Evolutionary conservation across 2,113 vertebrate genomes (phyloP).

Genomic region (Rafetus swinhoei): DNA sequence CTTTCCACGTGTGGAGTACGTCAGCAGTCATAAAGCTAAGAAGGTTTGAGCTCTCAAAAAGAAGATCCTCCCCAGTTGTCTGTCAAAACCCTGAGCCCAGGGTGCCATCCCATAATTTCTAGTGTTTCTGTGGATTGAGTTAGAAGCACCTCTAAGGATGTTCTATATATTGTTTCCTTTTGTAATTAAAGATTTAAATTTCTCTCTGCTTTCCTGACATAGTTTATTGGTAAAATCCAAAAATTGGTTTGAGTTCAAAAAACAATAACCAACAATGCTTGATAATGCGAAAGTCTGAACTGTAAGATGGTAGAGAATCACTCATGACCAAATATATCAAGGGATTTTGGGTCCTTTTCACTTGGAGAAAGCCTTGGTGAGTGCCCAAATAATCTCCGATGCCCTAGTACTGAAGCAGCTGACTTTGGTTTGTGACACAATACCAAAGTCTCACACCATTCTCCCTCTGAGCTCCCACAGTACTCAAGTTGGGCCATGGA

Average conservation of each 20-base stretch:
- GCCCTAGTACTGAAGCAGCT: background rate
- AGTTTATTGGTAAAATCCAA: background rate
- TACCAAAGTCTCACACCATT: background rate
- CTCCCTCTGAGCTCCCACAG: background rate
- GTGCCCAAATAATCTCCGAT: background rate
- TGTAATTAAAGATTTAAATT: background rate
- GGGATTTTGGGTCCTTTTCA: background rate
- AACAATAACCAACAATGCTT: background rate
- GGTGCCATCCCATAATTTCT: background rate
- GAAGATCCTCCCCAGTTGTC: no score
- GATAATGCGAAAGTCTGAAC: background rate
- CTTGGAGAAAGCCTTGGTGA: background rate
- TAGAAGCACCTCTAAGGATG: background rate
- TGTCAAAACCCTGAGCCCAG: background rate
- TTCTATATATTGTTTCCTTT: background rate
- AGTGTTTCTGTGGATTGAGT: background rate
- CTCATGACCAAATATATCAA: background rate
- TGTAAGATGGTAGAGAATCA: background rate
- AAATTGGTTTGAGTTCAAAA: background rate
- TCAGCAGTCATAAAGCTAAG: background rate
- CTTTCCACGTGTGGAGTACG: background rate
- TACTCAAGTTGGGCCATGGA: background rate
- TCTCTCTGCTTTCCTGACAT: background rate
- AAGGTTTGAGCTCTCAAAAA: background rate
- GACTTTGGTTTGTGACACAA: background rate